phyloP scores from a whole-genome alignment of 2,113 vertebrate species.

The Zosterops pallidus region DNA sequence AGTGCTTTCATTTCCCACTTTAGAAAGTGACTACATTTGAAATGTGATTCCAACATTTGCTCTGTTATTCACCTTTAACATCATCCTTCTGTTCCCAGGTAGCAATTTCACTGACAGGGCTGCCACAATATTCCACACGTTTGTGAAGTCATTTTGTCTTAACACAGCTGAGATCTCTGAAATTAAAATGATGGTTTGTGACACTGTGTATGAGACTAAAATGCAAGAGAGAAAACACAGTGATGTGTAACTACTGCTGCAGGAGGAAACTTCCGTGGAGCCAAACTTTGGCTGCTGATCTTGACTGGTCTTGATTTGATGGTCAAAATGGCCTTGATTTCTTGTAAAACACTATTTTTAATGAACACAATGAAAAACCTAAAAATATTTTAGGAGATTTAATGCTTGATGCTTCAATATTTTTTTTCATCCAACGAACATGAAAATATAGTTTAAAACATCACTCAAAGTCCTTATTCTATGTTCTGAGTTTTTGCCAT shows the following conservation, averaged over 20 bases:
- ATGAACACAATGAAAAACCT: background rate
- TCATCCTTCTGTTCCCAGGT: background rate
- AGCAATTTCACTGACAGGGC: background rate
- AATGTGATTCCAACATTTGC: background rate
- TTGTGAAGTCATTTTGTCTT: background rate
- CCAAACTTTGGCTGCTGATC: background rate
- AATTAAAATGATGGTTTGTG: background rate
- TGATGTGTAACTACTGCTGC: background rate
- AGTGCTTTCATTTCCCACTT: background rate
- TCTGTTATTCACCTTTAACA: background rate
- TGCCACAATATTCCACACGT: background rate
- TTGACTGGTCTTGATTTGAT: background rate
- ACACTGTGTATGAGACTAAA: background rate
- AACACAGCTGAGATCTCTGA: background rate
- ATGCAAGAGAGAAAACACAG: background rate
- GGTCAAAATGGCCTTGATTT: background rate
- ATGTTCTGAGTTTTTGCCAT: background rate
- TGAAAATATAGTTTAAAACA: background rate
- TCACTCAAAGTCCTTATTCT: background rate
- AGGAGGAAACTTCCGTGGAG: background rate
- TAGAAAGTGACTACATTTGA: background rate
- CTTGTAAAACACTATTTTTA: background rate
- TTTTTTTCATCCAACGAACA: background rate
- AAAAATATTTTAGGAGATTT: background rate
- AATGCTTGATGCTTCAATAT: background rate